phyloP scores from a whole-genome alignment of 2,888 invertebrate species.

The Lepidocyrtinus sp. region DNA sequence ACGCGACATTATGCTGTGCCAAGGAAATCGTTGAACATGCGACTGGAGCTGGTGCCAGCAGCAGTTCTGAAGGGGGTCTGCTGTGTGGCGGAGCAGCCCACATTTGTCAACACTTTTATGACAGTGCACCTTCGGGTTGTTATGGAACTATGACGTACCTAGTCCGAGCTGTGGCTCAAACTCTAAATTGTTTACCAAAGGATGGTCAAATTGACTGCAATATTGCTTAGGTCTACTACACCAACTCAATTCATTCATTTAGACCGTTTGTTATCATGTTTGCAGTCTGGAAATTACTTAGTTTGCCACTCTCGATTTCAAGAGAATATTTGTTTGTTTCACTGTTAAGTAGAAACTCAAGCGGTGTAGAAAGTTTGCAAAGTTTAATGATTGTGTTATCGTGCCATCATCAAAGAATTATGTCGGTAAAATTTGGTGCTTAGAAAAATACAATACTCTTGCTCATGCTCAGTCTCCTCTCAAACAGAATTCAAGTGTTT shows the following conservation, averaged over 20 bases:
- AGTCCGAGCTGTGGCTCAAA: conserved; percentile 84
- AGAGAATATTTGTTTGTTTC: not conserved
- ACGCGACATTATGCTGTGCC: conserved; percentile 94
- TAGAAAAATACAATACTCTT: no score
- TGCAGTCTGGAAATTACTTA: not conserved
- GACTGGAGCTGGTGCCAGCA: conserved; percentile 71
- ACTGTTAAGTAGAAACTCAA: not conserved
- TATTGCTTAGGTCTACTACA: conserved; percentile 72
- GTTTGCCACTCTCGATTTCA: not conserved
- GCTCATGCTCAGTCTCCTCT: no score
- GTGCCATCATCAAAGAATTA: not conserved
- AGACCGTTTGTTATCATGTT: not conserved
- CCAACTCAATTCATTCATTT: not conserved
- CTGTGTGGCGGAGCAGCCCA: conserved; percentile 92
- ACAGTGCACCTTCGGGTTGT: conserved; percentile 97
- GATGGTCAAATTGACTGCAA: conserved; percentile 87
- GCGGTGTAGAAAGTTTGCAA: not conserved
- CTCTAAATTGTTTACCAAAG: conserved; percentile 80
- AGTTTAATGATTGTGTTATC: not conserved
- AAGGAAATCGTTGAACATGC: conserved; percentile 78
- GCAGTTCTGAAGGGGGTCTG: conserved; percentile 31
- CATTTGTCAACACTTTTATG: conserved; percentile 97
- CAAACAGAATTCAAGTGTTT: no score
- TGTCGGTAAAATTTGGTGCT: no score
- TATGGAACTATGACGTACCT: conserved; percentile 99